Conservation (phyloP, 2,888 invertebrate genomes). For the Congeria kusceri region DNA sequence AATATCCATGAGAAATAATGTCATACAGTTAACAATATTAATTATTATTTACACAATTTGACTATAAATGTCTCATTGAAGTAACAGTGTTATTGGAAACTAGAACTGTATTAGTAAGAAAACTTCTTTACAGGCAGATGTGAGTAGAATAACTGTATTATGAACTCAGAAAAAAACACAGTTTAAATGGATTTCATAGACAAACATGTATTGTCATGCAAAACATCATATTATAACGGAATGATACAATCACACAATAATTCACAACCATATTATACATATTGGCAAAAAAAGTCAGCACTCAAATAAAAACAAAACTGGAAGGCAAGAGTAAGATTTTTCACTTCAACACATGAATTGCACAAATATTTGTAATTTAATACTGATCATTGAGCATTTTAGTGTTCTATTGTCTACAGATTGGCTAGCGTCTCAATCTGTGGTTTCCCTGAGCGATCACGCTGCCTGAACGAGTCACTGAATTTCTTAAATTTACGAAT, state of each 20-base stretch:
- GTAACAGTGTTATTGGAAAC: no score
- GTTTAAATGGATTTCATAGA: no score
- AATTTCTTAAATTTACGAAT: constrained; percentile 78
- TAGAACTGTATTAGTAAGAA: no score
- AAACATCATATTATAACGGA: no score
- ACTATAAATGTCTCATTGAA: no score
- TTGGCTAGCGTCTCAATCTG: constrained; percentile 78
- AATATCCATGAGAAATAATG: constrained; percentile 22
- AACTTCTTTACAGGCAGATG: no score
- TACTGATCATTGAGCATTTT: constrained; percentile 10
- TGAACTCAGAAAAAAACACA: no score
- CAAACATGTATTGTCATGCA: no score
- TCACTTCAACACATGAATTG: constrained; percentile 3
- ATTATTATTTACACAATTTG: no score
- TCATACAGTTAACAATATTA: not conserved
- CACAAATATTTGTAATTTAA: constrained; percentile 10
- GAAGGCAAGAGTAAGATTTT: not conserved
- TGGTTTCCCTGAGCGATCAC: constrained; percentile 67
- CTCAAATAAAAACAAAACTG: not conserved
- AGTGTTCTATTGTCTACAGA: constrained; percentile 55
- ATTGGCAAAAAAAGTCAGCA: not conserved
- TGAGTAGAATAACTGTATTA: no score
- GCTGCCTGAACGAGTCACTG: constrained; percentile 76
- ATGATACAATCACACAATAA: no score
- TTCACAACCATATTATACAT: not conserved